Percentiles rank a stretch among this genome's conserved stretches.
These are phyloP conservation scores for Sander lucioperca DNA, from an alignment of 2,113 vertebrate species.

Conservation along the genomic window DNA sequence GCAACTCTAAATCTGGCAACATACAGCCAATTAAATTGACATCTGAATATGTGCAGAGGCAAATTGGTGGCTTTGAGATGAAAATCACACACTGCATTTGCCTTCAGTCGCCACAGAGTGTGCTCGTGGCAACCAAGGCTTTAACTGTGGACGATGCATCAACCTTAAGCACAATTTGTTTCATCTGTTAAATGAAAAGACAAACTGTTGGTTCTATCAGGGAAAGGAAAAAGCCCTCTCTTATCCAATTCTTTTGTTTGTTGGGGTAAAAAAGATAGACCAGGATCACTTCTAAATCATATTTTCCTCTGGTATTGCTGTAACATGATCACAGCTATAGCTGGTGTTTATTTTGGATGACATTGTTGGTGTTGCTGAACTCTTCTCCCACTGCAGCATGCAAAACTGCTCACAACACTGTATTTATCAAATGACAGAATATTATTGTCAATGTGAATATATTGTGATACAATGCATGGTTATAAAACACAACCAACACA, in stretches of 20 bases:
- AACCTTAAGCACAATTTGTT: background rate
- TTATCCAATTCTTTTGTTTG: background rate
- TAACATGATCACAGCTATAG: background rate
- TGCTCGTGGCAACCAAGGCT: background rate
- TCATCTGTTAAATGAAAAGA: background rate
- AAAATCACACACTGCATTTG: background rate
- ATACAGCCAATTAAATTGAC: background rate
- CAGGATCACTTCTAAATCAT: background rate
- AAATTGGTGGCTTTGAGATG: constrained; percentile 2
- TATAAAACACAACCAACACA: background rate
- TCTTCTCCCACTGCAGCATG: background rate
- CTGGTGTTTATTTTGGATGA: constrained; percentile 1
- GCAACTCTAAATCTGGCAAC: background rate
- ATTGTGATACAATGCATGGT: background rate
- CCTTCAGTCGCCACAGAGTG: background rate
- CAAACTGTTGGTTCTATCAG: background rate
- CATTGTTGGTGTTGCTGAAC: background rate
- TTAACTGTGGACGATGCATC: background rate
- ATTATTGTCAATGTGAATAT: background rate
- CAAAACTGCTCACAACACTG: background rate
- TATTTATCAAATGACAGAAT: background rate
- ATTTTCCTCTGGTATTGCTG: background rate
- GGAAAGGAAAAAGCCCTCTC: background rate
- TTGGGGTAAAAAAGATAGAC: background rate
- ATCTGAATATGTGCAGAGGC: background rate